Base-by-base conservation (phyloP, 1,140 invertebrate genomes). In the Cecropterus lyciades region DNA sequence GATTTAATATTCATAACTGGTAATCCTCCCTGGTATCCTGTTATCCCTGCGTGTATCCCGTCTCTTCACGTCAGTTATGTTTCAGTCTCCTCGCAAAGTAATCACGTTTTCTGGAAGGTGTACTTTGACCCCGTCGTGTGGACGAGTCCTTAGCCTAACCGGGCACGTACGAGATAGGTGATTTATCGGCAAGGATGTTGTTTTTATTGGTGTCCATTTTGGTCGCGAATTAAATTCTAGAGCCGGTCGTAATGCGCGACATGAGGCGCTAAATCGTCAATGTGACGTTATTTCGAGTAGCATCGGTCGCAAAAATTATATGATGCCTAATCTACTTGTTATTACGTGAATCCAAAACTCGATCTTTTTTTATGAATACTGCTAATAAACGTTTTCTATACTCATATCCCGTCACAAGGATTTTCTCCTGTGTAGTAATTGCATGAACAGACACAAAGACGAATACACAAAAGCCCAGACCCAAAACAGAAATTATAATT, bases 201-300 rank as follows among this genome's bases (percentile, higher is more conserved):
- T 24, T 59, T 43, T 57, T 59, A 40, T 45, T 45, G 20, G 55
- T 45, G 55, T 30, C 55, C 42, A 16, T 45, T 57, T 43, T n/a
- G 40, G 55, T 30, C 55, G 53, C 40, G 20, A 59, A 59, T 46
- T 59, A 59, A 59, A 59, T 59, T 59, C 56, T 59, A 59, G 56
- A 33, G 20, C 17, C 56, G 56, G 42, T 30, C 43, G 27, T 48
- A 13, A 16, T n/a, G 10, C 13, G 42, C 27, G 56, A 30, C 56
- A 43, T 7, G 56, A 37, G 56, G 14, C 15, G 45, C 16, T 48
- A 48, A 59, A 59, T 46, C 14, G 15, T 45, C 42, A 45, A 57
- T 57, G 55, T 48, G 56, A 59, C 15, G 56, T 24, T 24, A 33
- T 59, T 33, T 1, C 6, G 1, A 9, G 9, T 6, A 3, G 6